Conservation (phyloP, 2,797 vertebrate species). For the Malurus splendens region DNA sequence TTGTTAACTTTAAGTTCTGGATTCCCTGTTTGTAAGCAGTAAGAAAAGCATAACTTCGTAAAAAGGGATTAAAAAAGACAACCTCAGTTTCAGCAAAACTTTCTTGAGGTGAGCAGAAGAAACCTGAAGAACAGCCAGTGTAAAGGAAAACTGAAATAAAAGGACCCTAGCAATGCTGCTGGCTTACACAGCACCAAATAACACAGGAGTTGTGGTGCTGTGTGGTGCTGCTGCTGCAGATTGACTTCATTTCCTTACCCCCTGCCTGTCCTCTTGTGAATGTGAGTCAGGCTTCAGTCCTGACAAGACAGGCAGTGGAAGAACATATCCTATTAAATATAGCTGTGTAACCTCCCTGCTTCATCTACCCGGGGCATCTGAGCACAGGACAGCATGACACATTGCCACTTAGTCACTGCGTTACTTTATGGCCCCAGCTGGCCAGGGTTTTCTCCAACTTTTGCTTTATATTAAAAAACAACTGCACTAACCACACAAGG, state of each 20-base stretch:
- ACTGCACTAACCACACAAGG: background rate
- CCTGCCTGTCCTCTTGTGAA: background rate
- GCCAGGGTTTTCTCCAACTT: background rate
- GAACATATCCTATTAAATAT: background rate
- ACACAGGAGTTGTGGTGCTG: background rate
- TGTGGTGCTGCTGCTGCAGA: background rate
- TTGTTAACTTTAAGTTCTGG: constrained; percentile 72
- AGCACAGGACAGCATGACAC: background rate
- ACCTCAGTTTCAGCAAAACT: background rate
- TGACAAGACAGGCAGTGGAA: background rate
- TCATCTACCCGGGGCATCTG: background rate
- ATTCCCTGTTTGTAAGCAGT: constrained; percentile 44
- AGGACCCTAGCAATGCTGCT: background rate
- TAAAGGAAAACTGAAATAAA: background rate
- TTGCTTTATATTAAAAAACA: background rate
- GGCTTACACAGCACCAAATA: background rate
- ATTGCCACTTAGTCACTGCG: background rate
- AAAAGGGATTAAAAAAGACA: background rate
- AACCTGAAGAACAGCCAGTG: background rate
- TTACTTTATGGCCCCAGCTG: background rate
- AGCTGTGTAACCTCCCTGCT: background rate
- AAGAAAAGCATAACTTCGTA: background rate
- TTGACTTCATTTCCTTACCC: background rate
- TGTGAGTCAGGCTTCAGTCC: background rate
- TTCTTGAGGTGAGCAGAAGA: background rate